Percentiles rank a stretch among this genome's conserved stretches.
These are phyloP conservation scores for Vultur gryphus DNA, from an alignment of 2,797 vertebrate genomes.

Conservation along the genomic window DNA sequence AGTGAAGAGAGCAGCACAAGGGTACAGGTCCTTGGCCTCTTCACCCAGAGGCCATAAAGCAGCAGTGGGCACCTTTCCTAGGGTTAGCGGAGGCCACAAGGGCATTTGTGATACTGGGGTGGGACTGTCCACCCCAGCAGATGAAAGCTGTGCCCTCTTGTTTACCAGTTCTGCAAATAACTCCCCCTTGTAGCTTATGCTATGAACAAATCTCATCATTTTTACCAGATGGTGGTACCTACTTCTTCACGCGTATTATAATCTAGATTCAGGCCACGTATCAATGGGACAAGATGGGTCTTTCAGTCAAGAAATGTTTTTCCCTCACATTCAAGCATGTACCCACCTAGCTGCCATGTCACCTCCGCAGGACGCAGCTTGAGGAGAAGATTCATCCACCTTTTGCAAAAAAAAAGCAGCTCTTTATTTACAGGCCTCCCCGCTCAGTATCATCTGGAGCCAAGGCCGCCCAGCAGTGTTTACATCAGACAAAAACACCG, in stretches of 20 bases:
- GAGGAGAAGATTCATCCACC: not conserved
- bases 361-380: not conserved
- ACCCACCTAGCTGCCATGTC: not conserved
- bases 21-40: not conserved
- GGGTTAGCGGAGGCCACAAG: not conserved
- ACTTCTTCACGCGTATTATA: not conserved
- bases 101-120: not conserved
- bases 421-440: not conserved
- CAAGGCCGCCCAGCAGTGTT: not conserved
- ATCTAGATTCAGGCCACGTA: not conserved
- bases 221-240: not conserved
- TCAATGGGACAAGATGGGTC: not conserved
- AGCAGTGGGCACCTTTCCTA: not conserved
- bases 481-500: not conserved
- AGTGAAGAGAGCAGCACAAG: not conserved
- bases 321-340: not conserved
- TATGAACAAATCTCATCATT: not conserved
- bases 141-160: not conserved
- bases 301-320: not conserved
- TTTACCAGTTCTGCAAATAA: not conserved
- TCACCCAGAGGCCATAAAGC: not conserved
- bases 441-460: not conserved
- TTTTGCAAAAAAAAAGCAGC: not conserved
- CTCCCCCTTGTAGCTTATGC: not conserved
- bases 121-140: not conserved